These are phyloP conservation scores for Galerucella calmariensis DNA, from an alignment of 2,888 invertebrate species.

Conservation along the genomic window DNA sequence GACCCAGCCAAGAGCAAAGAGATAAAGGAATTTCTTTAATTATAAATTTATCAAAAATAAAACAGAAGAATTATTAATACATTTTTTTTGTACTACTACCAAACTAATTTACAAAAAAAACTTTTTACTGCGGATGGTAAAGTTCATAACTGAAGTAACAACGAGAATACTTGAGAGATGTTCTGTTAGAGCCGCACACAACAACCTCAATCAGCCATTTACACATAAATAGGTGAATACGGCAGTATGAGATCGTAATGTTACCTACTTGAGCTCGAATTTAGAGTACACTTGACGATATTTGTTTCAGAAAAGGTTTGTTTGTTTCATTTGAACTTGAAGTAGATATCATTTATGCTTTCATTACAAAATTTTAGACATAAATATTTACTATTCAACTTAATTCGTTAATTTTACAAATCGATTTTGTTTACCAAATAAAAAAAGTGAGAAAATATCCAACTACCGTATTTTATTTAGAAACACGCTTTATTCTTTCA, in stretches of 20 bases:
- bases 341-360: not conserved
- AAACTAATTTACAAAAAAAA: too few species aligned
- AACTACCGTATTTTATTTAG: too few species aligned
- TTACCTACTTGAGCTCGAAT: not conserved
- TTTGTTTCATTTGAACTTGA: not conserved
- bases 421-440: too few species aligned
- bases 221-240: not conserved
- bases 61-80: too few species aligned
- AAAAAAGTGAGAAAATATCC: too few species aligned
- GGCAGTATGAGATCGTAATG: not conserved
- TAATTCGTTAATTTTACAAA: too few species aligned
- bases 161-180: not conserved
- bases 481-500: too few species aligned
- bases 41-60: too few species aligned
- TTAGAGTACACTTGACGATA: not conserved
- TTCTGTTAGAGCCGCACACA: not conserved
- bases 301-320: not conserved
- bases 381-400: not conserved
- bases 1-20: too few species aligned
- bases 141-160: not conserved
- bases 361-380: not conserved
- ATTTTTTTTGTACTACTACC: too few species aligned
- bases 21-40: too few species aligned
- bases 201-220: slow-evolving; percentile 1
- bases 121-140: not conserved